Evolutionary conservation across 1,140 invertebrate genomes (phyloP), one percentile per base, ranked within the genome.

Genomic region (Eubasilissa regina): DNA sequence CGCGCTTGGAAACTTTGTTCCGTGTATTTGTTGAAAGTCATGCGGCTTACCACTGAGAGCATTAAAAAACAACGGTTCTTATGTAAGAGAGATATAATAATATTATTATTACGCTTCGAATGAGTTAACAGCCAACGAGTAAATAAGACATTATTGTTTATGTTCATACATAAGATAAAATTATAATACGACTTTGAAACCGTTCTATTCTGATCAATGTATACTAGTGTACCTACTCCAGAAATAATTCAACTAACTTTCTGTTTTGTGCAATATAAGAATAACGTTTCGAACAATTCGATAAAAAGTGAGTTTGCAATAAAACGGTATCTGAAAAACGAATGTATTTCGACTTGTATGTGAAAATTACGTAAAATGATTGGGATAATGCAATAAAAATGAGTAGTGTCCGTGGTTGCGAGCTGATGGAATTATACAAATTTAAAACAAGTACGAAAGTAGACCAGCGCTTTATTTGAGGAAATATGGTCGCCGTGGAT

Each of bases 401-500:
- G n/a, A n/a, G n/a, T n/a, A 7, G 51, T 55, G 13, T 55, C 12
- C 12, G 53, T n/a, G 17, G 17, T 56, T 13, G 53, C n/a, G 17
- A 56, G 8, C 17, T 56, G n/a, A 56, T 15, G n/a, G 25, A 35
- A 35, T 35, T 35, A 35, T 3, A 35, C 25, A 35, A 35, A 35
- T 19, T 58, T 10, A 58, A 58, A 58, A 45, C 43, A 44, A 43
- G 10, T 45, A 13, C 43, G 17, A 66, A 44, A 13, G 3, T 58
- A 66, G 62, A 66, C n/a, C 35, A 25, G 66, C 66, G 25, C n/a
- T 17, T 51, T 70, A 47, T 51, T 70, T 51, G 66, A 70, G 66
- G 66, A 70, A 70, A 70, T 17, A 51, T 51, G 25, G 62, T 6
- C 25, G 21, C 25, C 1, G 53, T 62, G 11, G 58, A 25, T 62